Evolutionary conservation across 2,797 vertebrate species (phyloP).

Genomic region (Muscicapa striata): DNA sequence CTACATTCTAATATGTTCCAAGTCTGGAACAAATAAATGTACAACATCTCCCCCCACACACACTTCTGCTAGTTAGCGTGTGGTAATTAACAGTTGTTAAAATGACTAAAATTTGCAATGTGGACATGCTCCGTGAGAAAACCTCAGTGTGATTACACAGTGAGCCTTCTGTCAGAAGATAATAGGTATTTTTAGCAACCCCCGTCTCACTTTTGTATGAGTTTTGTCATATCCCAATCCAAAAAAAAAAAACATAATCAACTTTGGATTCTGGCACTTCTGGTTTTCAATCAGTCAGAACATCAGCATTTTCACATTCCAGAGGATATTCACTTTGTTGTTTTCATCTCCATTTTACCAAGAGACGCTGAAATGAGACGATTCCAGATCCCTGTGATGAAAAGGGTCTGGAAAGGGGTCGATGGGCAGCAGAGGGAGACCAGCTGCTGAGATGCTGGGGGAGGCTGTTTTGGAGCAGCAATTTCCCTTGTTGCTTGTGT

Average conservation of each 20-base stretch:
- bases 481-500: not conserved
- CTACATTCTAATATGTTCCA: constrained; percentile 63
- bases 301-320: not conserved
- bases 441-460: not conserved
- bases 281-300: not conserved
- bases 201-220: not conserved
- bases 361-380: not conserved
- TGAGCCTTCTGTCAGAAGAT: constrained; percentile 3
- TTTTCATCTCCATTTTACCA: not conserved
- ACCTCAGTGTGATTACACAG: not conserved
- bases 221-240: not conserved
- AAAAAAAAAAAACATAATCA: not conserved
- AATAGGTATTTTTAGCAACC: constrained; percentile 50
- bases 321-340: not conserved
- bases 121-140: constrained; percentile 22
- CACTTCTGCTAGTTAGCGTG: constrained; percentile 50
- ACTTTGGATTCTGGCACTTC: not conserved
- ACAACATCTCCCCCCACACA: not conserved
- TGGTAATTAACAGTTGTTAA: constrained; percentile 53
- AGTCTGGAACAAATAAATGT: constrained; percentile 60
- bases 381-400: not conserved
- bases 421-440: not conserved
- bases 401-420: not conserved
- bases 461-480: not conserved
- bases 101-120: constrained; percentile 51